These are phyloP conservation scores for Carpatolechia fugitivella DNA, from an alignment of 2,888 invertebrate genomes.

Conservation along the genomic window DNA sequence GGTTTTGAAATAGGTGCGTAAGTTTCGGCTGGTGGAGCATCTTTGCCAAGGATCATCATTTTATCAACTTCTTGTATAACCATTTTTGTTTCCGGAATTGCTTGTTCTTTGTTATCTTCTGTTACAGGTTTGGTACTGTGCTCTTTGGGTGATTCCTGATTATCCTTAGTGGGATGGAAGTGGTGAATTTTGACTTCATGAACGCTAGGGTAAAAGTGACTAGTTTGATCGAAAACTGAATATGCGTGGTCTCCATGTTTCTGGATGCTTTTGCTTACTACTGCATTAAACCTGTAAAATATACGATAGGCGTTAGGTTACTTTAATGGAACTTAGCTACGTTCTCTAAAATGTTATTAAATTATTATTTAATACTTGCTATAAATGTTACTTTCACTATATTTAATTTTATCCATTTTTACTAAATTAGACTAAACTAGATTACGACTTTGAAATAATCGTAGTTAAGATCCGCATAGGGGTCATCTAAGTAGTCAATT, in stretches of 20 bases:
- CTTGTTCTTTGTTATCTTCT: conserved; percentile 32
- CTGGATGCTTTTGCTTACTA: conserved; percentile 71
- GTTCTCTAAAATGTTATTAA: no score
- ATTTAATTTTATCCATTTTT: no score
- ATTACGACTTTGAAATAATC: no score
- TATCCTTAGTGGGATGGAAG: conserved; percentile 55
- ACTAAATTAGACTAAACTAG: no score
- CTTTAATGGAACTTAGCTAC: no score
- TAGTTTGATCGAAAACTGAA: conserved; percentile 56
- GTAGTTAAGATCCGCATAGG: no score
- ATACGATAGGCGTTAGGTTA: background rate
- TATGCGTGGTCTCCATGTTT: conserved; percentile 63
- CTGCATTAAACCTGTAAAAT: conserved; percentile 74
- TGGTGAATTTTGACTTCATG: conserved; percentile 63
- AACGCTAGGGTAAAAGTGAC: conserved; percentile 50
- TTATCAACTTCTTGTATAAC: conserved; percentile 32
- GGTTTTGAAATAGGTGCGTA: conserved; percentile 28
- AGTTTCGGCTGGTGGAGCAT: conserved; percentile 24
- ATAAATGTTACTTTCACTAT: no score
- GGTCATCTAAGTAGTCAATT: no score
- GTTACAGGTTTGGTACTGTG: conserved; percentile 21
- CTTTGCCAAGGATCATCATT: conserved; percentile 32
- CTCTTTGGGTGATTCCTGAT: conserved; percentile 10
- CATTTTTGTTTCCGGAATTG: conserved; percentile 25
- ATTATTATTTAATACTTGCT: no score